phyloP scores from a whole-genome alignment of 2,797 vertebrate genomes.

The Periparus ater region DNA sequence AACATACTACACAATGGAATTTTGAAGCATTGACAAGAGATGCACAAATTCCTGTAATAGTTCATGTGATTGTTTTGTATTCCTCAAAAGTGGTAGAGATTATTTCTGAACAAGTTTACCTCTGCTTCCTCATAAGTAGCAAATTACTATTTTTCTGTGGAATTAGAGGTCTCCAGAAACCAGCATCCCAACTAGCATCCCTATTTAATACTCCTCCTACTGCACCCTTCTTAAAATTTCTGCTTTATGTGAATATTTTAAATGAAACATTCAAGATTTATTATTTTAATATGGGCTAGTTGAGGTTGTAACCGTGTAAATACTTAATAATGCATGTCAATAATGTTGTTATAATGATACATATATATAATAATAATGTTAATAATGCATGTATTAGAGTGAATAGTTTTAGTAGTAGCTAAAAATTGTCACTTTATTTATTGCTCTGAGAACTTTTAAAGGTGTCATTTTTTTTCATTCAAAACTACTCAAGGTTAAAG shows the following conservation, averaged over 20 bases:
- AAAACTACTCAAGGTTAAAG: not conserved
- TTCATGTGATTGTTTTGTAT: not conserved
- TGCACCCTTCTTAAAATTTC: no score
- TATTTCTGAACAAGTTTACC: not conserved
- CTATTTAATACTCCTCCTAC: not conserved
- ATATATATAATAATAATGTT: no score
- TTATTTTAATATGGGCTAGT: not conserved
- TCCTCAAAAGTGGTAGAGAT: not conserved
- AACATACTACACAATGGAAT: not conserved
- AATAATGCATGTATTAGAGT: not conserved
- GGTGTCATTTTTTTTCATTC: not conserved
- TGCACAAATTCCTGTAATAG: not conserved
- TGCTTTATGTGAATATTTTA: not conserved
- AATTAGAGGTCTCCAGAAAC: not conserved
- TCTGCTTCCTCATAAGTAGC: not conserved
- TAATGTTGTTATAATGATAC: no score
- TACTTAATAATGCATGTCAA: not conserved
- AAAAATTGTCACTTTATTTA: not conserved
- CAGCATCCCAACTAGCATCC: not conserved
- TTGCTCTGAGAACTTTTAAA: not conserved
- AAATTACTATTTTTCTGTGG: not conserved
- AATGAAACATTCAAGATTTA: not conserved
- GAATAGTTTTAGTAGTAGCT: not conserved
- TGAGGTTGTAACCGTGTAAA: not conserved
- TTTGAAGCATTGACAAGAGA: not conserved